Conservation (phyloP, 2,797 vertebrate genomes). For the Leptodactylus fallax region DNA sequence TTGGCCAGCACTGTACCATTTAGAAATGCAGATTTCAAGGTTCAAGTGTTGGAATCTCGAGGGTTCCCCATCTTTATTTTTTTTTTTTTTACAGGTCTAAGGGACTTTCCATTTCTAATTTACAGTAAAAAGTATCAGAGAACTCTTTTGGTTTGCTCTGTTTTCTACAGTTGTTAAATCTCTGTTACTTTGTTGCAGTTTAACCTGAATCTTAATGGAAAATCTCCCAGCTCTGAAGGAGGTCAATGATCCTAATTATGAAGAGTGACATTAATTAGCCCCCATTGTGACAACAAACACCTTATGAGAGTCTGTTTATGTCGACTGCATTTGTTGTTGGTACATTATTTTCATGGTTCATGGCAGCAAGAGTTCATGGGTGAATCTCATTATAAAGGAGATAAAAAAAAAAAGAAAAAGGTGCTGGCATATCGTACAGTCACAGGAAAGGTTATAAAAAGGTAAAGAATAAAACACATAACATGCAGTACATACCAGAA, state of each 20-base stretch:
- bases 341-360: neutral
- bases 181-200: neutral
- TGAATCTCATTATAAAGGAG: neutral
- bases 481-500: too few relatives aligned
- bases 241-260: constrained; percentile 47
- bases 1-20: too few relatives aligned
- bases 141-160: neutral
- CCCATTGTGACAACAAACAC: neutral
- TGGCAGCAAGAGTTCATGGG: neutral
- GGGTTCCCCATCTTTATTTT: neutral
- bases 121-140: neutral
- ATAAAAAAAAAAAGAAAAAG: neutral
- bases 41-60: neutral
- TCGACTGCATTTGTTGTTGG: constrained; percentile 9
- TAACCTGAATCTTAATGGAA: constrained; percentile 15
- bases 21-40: neutral
- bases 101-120: neutral
- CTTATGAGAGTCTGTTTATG: constrained; percentile 21
- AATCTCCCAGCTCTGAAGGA: constrained; percentile 5
- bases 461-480: too few relatives aligned
- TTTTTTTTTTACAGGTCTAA: neutral
- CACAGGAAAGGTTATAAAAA: too few relatives aligned
- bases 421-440: too few relatives aligned
- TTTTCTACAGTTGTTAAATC: neutral
- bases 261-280: constrained; percentile 45